Evolutionary conservation across 2,113 vertebrate genomes (phyloP).

Genomic region (Murina feae): DNA sequence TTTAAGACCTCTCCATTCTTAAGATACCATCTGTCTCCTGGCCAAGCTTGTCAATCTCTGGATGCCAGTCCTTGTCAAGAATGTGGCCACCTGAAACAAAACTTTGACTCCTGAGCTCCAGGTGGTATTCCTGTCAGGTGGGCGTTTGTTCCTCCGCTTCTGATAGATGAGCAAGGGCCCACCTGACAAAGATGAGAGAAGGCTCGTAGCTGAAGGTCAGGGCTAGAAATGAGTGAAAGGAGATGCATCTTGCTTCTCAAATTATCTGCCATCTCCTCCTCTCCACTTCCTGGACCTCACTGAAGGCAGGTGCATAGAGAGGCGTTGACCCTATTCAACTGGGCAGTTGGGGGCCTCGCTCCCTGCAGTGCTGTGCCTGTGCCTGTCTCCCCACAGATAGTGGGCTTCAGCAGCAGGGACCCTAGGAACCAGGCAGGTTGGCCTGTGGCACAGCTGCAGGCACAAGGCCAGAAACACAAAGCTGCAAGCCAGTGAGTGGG

Average conservation of each 20-base stretch:
- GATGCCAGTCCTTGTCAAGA: neutral
- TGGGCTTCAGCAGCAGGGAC: neutral
- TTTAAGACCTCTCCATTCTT: neutral
- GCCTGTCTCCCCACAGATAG: neutral
- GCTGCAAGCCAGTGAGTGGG: neutral
- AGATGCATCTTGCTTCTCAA: neutral
- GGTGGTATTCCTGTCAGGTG: neutral
- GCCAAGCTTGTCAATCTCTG: neutral
- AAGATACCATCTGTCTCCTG: neutral
- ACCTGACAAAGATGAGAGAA: neutral
- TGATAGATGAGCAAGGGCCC: neutral
- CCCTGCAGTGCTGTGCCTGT: neutral
- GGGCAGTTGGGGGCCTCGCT: neutral
- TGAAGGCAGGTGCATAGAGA: neutral
- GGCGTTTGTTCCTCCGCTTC: neutral
- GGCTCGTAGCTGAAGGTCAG: neutral
- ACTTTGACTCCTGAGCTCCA: neutral
- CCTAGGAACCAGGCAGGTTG: neutral
- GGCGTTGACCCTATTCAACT: neutral
- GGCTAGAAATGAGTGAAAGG: neutral
- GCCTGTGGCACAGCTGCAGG: neutral
- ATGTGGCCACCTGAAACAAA: neutral
- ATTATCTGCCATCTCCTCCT: neutral
- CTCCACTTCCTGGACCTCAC: neutral
- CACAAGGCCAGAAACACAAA: neutral